Conservation (phyloP, 2,113 vertebrate species). For the Epinephelus lanceolatus region DNA sequence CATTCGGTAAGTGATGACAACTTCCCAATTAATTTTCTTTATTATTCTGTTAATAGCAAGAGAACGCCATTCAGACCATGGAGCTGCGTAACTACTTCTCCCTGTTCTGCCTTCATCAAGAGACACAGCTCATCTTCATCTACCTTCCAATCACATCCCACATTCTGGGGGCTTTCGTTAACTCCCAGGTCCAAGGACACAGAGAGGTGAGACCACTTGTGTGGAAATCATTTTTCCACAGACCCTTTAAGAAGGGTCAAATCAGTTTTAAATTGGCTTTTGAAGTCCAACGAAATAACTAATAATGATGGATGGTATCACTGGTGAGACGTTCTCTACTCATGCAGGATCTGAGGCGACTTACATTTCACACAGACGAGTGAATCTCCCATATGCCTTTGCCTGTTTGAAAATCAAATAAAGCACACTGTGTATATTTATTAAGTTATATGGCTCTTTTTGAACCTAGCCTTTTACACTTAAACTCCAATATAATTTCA, state of each 20-base stretch:
- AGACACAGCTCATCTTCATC: conserved; percentile 95
- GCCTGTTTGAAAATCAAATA: conserved; percentile 5
- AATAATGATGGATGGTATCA: conserved; percentile 32
- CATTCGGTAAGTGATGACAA: background rate
- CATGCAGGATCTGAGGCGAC: conserved; percentile 1
- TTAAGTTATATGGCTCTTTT: background rate
- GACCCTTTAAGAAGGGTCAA: background rate
- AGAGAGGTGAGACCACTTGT: conserved; percentile 87
- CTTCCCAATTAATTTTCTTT: background rate
- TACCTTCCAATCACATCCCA: conserved; percentile 96
- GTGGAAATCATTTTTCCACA: conserved; percentile 31
- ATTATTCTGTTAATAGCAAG: conserved; percentile 87
- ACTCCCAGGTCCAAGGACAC: conserved; percentile 98
- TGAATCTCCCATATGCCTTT: background rate
- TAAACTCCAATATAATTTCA: background rate
- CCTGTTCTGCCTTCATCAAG: conserved; percentile 96
- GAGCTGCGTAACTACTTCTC: conserved; percentile 97
- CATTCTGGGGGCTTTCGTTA: conserved; percentile 94
- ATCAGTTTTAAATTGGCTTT: conserved; percentile 43
- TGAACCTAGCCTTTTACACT: background rate
- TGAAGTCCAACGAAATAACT: conserved; percentile 21
- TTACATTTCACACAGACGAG: conserved; percentile 31
- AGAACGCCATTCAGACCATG: conserved; percentile 95
- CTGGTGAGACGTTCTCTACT: conserved; percentile 13
- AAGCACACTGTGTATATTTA: background rate